These are phyloP conservation scores for Copidosoma floridanum DNA, from an alignment of 1,140 invertebrate species.

Conservation along the genomic window DNA sequence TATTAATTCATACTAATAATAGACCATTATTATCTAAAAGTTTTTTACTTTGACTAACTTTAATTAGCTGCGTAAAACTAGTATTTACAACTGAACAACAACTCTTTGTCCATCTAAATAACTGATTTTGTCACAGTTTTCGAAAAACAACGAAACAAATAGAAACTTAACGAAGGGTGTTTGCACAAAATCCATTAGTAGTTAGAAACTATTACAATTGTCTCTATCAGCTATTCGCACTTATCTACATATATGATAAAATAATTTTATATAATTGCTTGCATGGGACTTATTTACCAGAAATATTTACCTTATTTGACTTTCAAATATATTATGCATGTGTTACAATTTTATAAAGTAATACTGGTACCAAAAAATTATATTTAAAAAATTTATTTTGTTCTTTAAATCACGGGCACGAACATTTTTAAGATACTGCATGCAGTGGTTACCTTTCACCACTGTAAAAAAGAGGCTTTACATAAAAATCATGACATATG, in stretches of 20 bases:
- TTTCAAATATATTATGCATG: too few species aligned
- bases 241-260: not conserved
- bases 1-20: conserved; percentile 47
- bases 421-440: not conserved
- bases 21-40: conserved; percentile 41
- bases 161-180: conserved; percentile 8
- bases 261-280: too few species aligned
- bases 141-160: conserved; percentile 16
- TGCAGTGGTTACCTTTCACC: conserved; percentile 8
- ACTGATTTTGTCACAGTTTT: conserved; percentile 27
- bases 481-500: too few species aligned
- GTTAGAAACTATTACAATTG: not conserved
- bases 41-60: conserved; percentile 43
- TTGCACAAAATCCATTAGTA: not conserved
- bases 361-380: too few species aligned
- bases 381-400: not conserved
- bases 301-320: too few species aligned
- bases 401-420: conserved; percentile 4
- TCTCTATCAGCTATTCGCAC: not conserved
- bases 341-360: too few species aligned
- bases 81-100: conserved; percentile 54
- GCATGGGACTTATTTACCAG: too few species aligned
- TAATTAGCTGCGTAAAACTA: conserved; percentile 45
- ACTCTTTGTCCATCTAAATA: conserved; percentile 35
- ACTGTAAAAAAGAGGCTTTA: conserved; percentile 11